Conservation (phyloP, 2,113 vertebrate species). For the Clarias batrachus region DNA sequence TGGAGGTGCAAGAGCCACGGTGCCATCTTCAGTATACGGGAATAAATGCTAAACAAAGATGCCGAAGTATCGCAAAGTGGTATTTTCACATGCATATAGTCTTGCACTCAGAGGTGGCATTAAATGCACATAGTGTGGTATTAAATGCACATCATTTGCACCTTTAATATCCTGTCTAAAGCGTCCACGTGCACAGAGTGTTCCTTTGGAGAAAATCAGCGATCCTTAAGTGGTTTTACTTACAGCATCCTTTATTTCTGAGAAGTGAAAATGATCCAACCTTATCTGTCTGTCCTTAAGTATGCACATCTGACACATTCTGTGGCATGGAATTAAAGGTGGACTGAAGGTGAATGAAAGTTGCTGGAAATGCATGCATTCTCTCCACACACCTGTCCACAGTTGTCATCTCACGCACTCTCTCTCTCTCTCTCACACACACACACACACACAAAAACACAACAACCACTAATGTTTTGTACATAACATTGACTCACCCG, state of each 20-base stretch:
- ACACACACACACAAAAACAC: conserved; percentile 32
- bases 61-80: not conserved
- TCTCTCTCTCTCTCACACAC: conserved; percentile 30
- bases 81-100: not conserved
- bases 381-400: not conserved
- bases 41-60: not conserved
- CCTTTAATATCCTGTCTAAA: not conserved
- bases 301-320: not conserved
- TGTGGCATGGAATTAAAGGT: not conserved
- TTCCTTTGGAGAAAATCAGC: not conserved
- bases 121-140: not conserved
- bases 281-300: not conserved
- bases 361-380: not conserved
- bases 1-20: too few relatives aligned
- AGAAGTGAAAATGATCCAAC: not conserved
- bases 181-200: not conserved
- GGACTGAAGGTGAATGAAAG: conserved; percentile 24
- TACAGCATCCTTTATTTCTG: not conserved
- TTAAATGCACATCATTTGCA: not conserved
- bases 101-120: not conserved
- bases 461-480: conserved; percentile 32
- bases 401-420: conserved; percentile 42
- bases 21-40: too few relatives aligned
- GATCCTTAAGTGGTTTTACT: not conserved
- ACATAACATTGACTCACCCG: conserved; percentile 74